These are phyloP conservation scores for Athrips mouffetella DNA, from an alignment of 2,888 invertebrate species.

Conservation along the genomic window DNA sequence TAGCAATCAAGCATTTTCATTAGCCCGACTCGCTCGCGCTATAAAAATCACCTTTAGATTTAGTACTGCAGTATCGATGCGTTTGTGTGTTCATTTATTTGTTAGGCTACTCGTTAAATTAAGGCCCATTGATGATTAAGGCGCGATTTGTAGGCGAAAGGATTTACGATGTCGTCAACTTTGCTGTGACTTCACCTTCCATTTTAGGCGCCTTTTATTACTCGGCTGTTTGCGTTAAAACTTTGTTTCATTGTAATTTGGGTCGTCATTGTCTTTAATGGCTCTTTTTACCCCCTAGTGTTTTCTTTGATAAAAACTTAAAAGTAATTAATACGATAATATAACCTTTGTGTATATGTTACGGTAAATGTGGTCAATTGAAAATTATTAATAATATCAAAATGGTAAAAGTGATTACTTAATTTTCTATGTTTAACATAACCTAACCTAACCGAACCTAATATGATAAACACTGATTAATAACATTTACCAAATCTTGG, in stretches of 20 bases:
- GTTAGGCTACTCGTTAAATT: conserved; percentile 40
- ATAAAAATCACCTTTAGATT: conserved; percentile 56
- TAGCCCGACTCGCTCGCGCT: conserved; percentile 40
- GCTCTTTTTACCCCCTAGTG: background rate
- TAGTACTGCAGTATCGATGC: conserved; percentile 48
- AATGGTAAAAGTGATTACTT: too few species aligned
- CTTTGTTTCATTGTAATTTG: background rate
- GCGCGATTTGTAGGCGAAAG: conserved; percentile 9
- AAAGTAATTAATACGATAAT: too few species aligned
- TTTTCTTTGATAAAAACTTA: too few species aligned
- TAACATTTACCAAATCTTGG: too few species aligned
- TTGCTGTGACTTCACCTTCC: conserved; percentile 3
- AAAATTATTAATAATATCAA: too few species aligned
- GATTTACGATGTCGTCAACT: conserved; percentile 16
- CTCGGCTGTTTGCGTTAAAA: background rate
- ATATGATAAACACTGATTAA: too few species aligned
- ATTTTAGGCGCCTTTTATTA: background rate
- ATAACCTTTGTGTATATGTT: too few species aligned
- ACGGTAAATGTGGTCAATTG: too few species aligned
- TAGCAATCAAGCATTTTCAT: conserved; percentile 59
- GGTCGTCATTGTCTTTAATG: background rate
- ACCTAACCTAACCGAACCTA: too few species aligned
- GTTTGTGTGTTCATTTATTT: conserved; percentile 48
- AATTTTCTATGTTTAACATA: too few species aligned
- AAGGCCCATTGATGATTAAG: conserved; percentile 26